Conservation (phyloP, 2,113 vertebrate genomes). For the Ophthalmolycus amberensis region DNA sequence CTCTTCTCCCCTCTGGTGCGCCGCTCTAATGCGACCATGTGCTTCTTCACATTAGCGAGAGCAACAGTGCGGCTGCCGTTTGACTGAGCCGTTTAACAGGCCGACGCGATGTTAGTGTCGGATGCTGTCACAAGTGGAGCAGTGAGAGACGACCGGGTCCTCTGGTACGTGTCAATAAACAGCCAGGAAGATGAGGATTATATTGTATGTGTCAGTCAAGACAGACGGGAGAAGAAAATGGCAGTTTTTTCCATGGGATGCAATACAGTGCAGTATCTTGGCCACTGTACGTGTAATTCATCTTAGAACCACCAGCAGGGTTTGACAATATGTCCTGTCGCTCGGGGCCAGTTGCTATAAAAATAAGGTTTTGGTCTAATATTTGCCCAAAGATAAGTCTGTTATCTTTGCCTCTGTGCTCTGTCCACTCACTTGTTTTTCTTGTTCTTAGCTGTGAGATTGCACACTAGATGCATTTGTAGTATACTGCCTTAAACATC, state of each 20-base stretch:
- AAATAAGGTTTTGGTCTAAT: conserved; percentile 20
- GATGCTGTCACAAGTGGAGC: conserved; percentile 50
- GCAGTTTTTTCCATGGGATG: conserved; percentile 45
- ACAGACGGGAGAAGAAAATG: conserved; percentile 39
- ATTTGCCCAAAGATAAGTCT: conserved; percentile 25
- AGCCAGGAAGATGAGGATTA: conserved; percentile 57
- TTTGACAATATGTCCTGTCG: conserved; percentile 48
- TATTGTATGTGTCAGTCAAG: conserved; percentile 57
- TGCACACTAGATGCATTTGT: background rate
- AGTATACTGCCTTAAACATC: background rate
- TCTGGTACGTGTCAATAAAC: conserved; percentile 58
- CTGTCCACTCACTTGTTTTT: background rate
- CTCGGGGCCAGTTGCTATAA: conserved; percentile 24
- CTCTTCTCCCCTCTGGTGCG: conserved; percentile 45
- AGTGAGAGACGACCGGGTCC: conserved; percentile 37
- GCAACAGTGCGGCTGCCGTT: conserved; percentile 47
- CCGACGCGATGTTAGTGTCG: conserved; percentile 44
- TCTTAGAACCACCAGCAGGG: conserved; percentile 44
- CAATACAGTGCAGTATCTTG: conserved; percentile 42
- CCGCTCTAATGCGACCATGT: conserved; percentile 53
- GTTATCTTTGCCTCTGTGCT: conserved; percentile 9
- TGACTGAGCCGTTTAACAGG: conserved; percentile 58
- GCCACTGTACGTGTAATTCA: conserved; percentile 52
- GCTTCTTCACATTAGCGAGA: conserved; percentile 62
- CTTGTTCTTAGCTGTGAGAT: background rate